Evolutionary conservation across 1,140 invertebrate species (phyloP), one percentile per base, ranked within the genome.

Genomic region (Helicoverpa armigera): DNA sequence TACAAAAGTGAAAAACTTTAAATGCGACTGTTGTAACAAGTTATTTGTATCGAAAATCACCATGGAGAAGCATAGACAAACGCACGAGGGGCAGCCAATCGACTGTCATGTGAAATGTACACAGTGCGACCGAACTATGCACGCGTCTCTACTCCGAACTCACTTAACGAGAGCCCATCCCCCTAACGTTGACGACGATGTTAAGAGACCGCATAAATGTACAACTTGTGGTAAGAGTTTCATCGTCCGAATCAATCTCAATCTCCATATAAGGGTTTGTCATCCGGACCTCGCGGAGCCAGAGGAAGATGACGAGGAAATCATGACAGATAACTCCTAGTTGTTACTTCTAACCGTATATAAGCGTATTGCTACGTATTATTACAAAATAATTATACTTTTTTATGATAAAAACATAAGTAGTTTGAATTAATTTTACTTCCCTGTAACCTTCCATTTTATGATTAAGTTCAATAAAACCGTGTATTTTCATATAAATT

Each of bases 41-140:
- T 87, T 92, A 12, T 96, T 96, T 90, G 93, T 94, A 0, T 95
- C 95, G 0, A 95, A 95, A 84, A 93, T 94, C 2, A 95, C 95
- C 0, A 94, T 95, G 91, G 94, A 94, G 70, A 94, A 94, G 63
- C 94, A 95, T 50, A 82, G 89, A 43, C 90, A 93, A 65, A 93
- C 89, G 0, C 94, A 95, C 53, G 94, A 94, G 72, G 93, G 93
- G 2, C 93, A 94, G 73, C 91, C 93, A 0, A 82, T 92, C 14
- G 92, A 94, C 51, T 94, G 92, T 81, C 91, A 89, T n/a, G 90
- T 95, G 1, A 94, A 95, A 84, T 95, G 94, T 81, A 86, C 83
- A 0, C 92, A 94, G 67, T 95, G 94, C 80, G 94, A 95, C 7
- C 73, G 92, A n/a, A 94, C 91, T 0, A 90, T 95, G 89, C 94